Evolutionary conservation across 1,140 invertebrate species (phyloP).

Genomic region (Tribolium madens): DNA sequence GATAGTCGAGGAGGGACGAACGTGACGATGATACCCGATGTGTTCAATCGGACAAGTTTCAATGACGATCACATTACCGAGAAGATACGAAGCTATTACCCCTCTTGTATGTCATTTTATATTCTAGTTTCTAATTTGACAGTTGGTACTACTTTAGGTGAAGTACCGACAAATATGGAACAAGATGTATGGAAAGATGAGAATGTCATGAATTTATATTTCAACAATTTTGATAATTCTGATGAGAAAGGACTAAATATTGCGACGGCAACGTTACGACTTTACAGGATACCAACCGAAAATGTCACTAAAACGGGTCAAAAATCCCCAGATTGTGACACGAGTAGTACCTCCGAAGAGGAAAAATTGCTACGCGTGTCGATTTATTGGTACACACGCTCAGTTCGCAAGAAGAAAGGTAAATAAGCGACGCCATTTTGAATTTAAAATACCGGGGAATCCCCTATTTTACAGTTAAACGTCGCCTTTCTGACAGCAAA

Average conservation of each 20-base stretch:
- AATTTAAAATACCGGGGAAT: too few relatives aligned
- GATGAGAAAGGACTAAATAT: conserved; percentile 66
- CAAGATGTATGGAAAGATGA: conserved; percentile 69
- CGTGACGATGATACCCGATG: conserved; percentile 48
- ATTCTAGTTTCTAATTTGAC: not conserved
- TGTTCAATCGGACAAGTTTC: conserved; percentile 47
- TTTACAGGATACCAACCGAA: conserved; percentile 69
- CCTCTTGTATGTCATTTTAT: conserved; percentile 57
- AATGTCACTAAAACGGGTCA: conserved; percentile 56
- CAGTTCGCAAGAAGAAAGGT: conserved; percentile 69
- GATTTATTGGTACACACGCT: conserved; percentile 72
- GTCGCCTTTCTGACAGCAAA: conserved; percentile 60
- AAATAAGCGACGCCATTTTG: conserved; percentile 52
- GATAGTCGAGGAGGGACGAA: conserved; percentile 39
- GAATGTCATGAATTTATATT: conserved; percentile 70
- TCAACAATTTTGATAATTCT: conserved; percentile 69
- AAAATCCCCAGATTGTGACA: conserved; percentile 56
- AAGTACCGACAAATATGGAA: conserved; percentile 69
- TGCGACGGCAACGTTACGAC: conserved; percentile 69
- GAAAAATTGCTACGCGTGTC: conserved; percentile 73
- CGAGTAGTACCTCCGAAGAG: conserved; percentile 64
- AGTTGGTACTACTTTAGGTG: conserved; percentile 64
- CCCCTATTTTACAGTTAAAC: conserved; percentile 51
- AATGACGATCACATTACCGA: conserved; percentile 57
- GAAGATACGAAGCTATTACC: conserved; percentile 62